Evolutionary conservation across 2,888 invertebrate species (phyloP).

Genomic region (Chironomus tentans): DNA sequence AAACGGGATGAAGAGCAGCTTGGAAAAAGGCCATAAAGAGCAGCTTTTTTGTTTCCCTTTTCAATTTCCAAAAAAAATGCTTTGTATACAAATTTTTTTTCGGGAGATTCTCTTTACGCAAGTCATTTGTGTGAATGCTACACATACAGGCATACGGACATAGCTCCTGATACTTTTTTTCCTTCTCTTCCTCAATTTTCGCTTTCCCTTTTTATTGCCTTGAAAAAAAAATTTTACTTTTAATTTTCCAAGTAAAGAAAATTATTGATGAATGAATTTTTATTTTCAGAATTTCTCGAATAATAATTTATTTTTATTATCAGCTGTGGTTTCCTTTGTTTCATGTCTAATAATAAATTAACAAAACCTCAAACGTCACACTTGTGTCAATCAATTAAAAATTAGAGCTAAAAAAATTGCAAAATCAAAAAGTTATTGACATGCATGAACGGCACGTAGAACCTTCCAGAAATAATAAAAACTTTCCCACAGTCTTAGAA

Average conservation of each 20-base stretch:
- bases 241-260: not conserved
- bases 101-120: constrained; percentile 17
- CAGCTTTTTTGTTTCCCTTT: not conserved
- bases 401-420: not conserved
- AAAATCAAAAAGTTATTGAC: not conserved
- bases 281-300: not conserved
- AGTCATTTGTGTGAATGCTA: constrained; percentile 17
- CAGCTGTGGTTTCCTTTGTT: not conserved
- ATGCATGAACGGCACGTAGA: not conserved
- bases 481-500: constrained; percentile 1
- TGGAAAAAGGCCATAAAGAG: too few relatives aligned
- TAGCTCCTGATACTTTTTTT: not conserved
- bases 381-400: not conserved
- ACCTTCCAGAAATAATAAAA: not conserved
- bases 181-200: not conserved
- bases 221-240: not conserved
- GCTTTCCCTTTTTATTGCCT: constrained; percentile 3
- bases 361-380: not conserved
- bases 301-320: not conserved
- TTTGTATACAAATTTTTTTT: not conserved
- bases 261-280: too few relatives aligned
- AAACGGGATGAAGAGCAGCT: constrained; percentile 20
- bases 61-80: not conserved
- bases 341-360: not conserved
- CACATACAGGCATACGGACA: not conserved